Percentiles rank a stretch among this genome's conserved stretches.
Conservation (phyloP, 2,888 invertebrate genomes). For the Magallana nippona region DNA sequence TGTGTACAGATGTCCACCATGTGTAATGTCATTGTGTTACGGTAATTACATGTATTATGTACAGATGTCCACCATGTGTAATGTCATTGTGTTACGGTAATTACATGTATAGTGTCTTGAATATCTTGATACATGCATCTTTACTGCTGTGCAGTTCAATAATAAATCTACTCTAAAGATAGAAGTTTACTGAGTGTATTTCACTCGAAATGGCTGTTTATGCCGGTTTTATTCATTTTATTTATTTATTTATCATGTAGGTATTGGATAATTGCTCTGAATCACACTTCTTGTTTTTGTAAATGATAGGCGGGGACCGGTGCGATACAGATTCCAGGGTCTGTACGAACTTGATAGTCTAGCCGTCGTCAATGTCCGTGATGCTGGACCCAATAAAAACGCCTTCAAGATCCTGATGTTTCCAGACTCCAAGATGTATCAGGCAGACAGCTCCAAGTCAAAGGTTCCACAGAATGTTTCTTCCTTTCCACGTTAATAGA, state of each 20-base stretch:
- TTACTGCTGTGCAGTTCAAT: too few relatives aligned
- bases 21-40: not conserved
- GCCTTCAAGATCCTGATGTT: slow-evolving; percentile 96
- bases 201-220: too few relatives aligned
- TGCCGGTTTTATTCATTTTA: too few relatives aligned
- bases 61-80: not conserved
- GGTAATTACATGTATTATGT: too few relatives aligned
- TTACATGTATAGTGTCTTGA: not conserved
- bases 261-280: too few relatives aligned
- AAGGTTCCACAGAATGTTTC: slow-evolving; percentile 79
- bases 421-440: slow-evolving; percentile 94
- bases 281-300: too few relatives aligned
- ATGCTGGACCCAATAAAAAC: slow-evolving; percentile 92
- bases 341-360: slow-evolving; percentile 92
- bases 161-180: too few relatives aligned
- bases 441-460: slow-evolving; percentile 89
- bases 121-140: slow-evolving; percentile 26
- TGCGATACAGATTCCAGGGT: slow-evolving; percentile 90
- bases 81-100: not conserved
- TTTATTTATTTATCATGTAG: too few relatives aligned
- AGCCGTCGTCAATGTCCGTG: slow-evolving; percentile 94
- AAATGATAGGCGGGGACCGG: slow-evolving; percentile 84
- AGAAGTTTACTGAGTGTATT: too few relatives aligned
- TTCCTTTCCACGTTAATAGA: too few relatives aligned
- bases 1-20: not conserved